Conservation (phyloP, 2,888 invertebrate genomes). For the Caradrina kadenii region DNA sequence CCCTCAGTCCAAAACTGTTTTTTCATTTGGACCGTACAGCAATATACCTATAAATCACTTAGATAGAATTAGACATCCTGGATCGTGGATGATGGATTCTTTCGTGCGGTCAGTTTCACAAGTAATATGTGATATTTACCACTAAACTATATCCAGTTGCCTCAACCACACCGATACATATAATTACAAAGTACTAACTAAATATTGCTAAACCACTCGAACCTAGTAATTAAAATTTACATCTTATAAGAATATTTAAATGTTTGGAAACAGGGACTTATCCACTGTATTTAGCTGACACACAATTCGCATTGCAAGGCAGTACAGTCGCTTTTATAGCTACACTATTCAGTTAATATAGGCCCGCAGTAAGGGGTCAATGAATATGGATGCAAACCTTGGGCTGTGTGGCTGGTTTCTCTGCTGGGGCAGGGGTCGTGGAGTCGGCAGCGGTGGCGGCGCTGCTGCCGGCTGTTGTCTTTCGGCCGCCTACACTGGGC, state of each 20-base stretch:
- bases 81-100: no score
- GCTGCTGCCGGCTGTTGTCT: slow-evolving; percentile 74
- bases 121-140: background rate
- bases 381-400: slow-evolving; percentile 78
- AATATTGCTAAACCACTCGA: slow-evolving; percentile 22
- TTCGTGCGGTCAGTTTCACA: no score
- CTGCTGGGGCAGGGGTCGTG: slow-evolving; percentile 69
- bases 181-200: slow-evolving; percentile 10
- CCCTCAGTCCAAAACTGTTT: no score
- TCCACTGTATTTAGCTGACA: slow-evolving; percentile 48
- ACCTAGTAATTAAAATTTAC: slow-evolving; percentile 45
- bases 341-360: slow-evolving; percentile 32
- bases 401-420: slow-evolving; percentile 78
- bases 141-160: background rate
- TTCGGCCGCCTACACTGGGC: slow-evolving; percentile 77
- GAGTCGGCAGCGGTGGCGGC: slow-evolving; percentile 57
- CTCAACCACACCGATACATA: background rate
- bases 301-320: slow-evolving; percentile 75
- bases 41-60: no score
- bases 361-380: slow-evolving; percentile 32
- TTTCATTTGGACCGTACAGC: no score
- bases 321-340: slow-evolving; percentile 59
- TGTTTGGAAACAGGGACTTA: slow-evolving; percentile 41
- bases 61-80: no score
- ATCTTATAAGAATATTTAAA: slow-evolving; percentile 52